Evolutionary conservation across 2,113 vertebrate genomes (phyloP), one percentile per base, ranked within the genome.

Genomic region (Thalassarche chlororhynchos): DNA sequence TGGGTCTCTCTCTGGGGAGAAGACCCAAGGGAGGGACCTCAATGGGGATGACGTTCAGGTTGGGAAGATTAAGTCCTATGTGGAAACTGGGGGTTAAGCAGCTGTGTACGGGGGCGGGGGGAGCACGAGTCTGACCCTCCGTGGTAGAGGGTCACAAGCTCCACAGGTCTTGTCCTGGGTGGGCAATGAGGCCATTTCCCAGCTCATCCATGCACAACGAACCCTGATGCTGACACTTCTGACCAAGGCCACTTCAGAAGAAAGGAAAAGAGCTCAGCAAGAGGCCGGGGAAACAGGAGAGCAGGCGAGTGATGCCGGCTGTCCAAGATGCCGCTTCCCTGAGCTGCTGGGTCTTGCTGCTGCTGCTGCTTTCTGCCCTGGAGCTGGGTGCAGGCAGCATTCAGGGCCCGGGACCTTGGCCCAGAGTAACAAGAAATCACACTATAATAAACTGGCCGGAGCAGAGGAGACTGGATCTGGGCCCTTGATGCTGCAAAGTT

Each of bases 31-130:
- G 55, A 66, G 32, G 31, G 28, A 31, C 34, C 57, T 58, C 70
- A 17, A 0, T 0, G 1, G 0, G 19, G 66, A 4, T 8, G 17
- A 46, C 0, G 14, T 13, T 61, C 70, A 49, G 70, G 31, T 5
- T 29, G 52, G 66, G 70, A 55, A 49, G 25, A 5, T 54, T 1
- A 34, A 64, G 2, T 19, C 40, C 28, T 54, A 12, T 1, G 8
- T 38, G 80, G 70, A 52, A 74, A 12, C 1, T 4, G 46, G 21
- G 78, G 2, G 17, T 8, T 38, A 34, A 42, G 75, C 60, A 70
- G 71, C 77, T 80, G 38, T 8, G 65, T 9, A 6, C 0, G 47
- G 47, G 44, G 5, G n/a, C n/a, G n/a, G 19, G 42, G 52, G 19
- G 38, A 40, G 79, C 60, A n/a, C 0, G 0, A 25, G 12, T 2